Evolutionary conservation across 2,113 vertebrate species (phyloP), one percentile per base, ranked within the genome.

Genomic region (Bambusicola thoracicus): DNA sequence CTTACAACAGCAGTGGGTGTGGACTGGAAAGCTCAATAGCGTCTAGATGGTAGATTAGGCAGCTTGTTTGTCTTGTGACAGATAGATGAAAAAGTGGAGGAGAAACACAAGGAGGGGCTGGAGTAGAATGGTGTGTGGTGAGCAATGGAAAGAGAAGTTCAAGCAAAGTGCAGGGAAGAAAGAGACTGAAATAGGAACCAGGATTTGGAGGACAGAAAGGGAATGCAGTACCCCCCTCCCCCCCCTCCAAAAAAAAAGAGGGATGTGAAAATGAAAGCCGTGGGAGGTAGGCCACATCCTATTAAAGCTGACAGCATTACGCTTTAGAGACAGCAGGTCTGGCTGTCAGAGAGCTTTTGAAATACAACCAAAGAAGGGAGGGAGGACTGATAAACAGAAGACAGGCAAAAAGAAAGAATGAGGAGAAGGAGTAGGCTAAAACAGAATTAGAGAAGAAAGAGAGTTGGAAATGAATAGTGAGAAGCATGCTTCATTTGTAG

Each of bases 301-400:
- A 48, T 92, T 94, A 89, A 83, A 90, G 66, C 0, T 90, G 86
- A 79, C 86, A 90, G 66, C 43, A 34, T 83, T 93, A 46, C 38
- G 34, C 73, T 88, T 88, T 67, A 68, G 25, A 70, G 90, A 72
- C 27, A 59, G 79, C 19, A 70, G 46, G 34, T 29, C 83, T 90
- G 51, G 66, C 40, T 89, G 30, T 21, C 5, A 46, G 56, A 32
- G 61, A 92, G 80, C 48, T 93, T 90, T 92, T 92, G 90, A 94
- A 94, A 89, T 44, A 87, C 36, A 77, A 43, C 27, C 84, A 80
- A 89, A 91, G 51, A 24, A 90, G 53, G 18, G 72, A 88, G 90
- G 59, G 29, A 83, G 15, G 32, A 58, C 27, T 80, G 34, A 51
- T 53, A 81, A 61, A 88, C 41, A 91, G 88, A 91, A 78, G 11